phyloP scores from a whole-genome alignment of 2,888 invertebrate species.

The Phorcus lineatus region DNA sequence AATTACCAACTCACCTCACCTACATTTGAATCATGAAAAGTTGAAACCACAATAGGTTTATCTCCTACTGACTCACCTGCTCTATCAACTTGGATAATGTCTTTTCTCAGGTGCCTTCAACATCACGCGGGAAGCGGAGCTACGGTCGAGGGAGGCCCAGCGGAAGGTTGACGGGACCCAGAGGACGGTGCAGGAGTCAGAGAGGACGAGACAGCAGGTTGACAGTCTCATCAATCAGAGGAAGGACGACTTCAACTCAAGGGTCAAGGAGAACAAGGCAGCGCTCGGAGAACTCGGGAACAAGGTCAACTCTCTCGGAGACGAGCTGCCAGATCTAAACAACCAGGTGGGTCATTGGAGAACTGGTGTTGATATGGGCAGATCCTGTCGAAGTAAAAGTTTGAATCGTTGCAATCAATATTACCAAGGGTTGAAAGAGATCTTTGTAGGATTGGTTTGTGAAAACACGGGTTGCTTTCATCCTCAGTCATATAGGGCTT shows the following conservation, averaged over 20 bases:
- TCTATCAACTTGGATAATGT: no score
- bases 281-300: slow-evolving; percentile 82
- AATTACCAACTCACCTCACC: no score
- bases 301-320: slow-evolving; percentile 83
- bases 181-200: slow-evolving; percentile 76
- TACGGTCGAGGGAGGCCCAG: slow-evolving; percentile 79
- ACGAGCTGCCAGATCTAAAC: slow-evolving; percentile 89
- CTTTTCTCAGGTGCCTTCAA: slow-evolving; percentile 84
- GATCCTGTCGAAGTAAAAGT: no score
- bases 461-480: no score
- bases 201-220: slow-evolving; percentile 66
- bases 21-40: no score
- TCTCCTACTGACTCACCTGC: background rate
- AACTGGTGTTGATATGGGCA: background rate
- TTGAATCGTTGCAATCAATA: no score
- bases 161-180: slow-evolving; percentile 72
- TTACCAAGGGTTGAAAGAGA: no score
- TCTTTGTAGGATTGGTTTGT: no score
- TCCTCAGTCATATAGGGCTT: no score
- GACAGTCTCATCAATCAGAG: slow-evolving; percentile 75
- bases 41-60: background rate
- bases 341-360: slow-evolving; percentile 80
- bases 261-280: slow-evolving; percentile 84
- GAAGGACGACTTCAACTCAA: slow-evolving; percentile 80
- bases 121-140: slow-evolving; percentile 86